phyloP scores from a whole-genome alignment of 2,113 vertebrate species.

The Actinemys pallida region DNA sequence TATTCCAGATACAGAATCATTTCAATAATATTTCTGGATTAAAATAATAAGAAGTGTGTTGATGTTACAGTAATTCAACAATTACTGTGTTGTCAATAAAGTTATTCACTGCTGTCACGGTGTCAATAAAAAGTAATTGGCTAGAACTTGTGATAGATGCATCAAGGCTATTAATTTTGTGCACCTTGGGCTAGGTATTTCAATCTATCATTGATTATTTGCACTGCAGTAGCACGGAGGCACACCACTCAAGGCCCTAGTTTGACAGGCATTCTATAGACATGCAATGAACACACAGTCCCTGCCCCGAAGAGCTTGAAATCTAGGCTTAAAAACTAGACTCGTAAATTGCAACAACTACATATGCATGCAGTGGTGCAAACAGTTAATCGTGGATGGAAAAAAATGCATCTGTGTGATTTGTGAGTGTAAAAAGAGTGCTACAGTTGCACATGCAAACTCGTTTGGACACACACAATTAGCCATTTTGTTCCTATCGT shows the following conservation, averaged over 20 bases:
- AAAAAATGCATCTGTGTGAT: background rate
- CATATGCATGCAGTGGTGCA: background rate
- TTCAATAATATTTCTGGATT: background rate
- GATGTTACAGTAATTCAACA: background rate
- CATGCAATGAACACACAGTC: conserved; percentile 50
- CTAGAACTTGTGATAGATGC: background rate
- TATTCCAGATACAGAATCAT: background rate
- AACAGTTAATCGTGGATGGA: background rate
- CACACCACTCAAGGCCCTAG: conserved; percentile 59
- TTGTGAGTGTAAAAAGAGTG: background rate
- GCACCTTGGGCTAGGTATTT: conserved; percentile 47
- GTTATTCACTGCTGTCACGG: background rate
- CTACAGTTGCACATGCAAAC: background rate
- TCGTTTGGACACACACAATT: background rate
- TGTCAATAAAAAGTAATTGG: background rate
- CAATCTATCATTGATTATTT: background rate
- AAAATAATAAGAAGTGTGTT: background rate
- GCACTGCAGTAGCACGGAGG: conserved; percentile 58
- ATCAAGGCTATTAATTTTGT: conserved; percentile 58
- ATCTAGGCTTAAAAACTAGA: conserved; percentile 31
- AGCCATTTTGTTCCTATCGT: background rate
- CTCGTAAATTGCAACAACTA: conserved; percentile 4
- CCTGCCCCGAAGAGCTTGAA: conserved; percentile 35
- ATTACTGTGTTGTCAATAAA: background rate
- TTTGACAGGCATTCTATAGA: conserved; percentile 44